phyloP scores from a whole-genome alignment of 2,888 invertebrate species.

The Danaus chrysippus region DNA sequence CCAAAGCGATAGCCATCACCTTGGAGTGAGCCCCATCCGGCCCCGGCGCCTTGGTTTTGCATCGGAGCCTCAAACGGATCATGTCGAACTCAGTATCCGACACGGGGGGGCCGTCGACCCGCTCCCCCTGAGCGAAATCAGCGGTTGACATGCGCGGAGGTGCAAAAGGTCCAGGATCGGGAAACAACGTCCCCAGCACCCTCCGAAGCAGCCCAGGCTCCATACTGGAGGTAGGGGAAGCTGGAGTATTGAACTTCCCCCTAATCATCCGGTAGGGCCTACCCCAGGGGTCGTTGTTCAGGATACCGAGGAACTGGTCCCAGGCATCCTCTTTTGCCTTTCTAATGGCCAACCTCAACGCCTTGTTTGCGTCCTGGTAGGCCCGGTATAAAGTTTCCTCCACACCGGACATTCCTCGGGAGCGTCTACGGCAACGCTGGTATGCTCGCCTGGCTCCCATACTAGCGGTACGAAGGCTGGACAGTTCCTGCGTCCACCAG shows the following conservation, averaged over 20 bases:
- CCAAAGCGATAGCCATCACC: slow-evolving; percentile 14
- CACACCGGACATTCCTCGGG: neutral
- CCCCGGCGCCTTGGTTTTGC: slow-evolving; percentile 21
- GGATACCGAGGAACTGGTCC: slow-evolving; percentile 8
- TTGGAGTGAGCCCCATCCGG: slow-evolving; percentile 29
- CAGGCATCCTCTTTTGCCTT: slow-evolving; percentile 10
- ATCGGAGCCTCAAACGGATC: slow-evolving; percentile 10
- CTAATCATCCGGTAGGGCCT: slow-evolving; percentile 23
- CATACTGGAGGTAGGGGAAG: slow-evolving; percentile 7
- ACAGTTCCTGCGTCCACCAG: slow-evolving; percentile 28
- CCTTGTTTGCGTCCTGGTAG: slow-evolving; percentile 1
- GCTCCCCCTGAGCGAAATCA: no score
- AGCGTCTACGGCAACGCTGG: slow-evolving; percentile 16
- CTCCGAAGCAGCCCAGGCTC: neutral
- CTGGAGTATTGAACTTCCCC: slow-evolving; percentile 18
- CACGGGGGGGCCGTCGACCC: slow-evolving; percentile 1
- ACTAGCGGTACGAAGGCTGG: slow-evolving; percentile 16
- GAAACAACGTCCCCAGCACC: slow-evolving; percentile 3
- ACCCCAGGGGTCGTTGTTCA: slow-evolving; percentile 25
- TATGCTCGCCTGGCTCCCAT: slow-evolving; percentile 17
- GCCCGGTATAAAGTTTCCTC: slow-evolving; percentile 11
- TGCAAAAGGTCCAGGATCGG: neutral
- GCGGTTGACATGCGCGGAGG: neutral
- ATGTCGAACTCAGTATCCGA: slow-evolving; percentile 7
- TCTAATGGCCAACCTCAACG: slow-evolving; percentile 2